phyloP scores from a whole-genome alignment of 2,888 invertebrate genomes.

The Pycnomerus fuliginosus region DNA sequence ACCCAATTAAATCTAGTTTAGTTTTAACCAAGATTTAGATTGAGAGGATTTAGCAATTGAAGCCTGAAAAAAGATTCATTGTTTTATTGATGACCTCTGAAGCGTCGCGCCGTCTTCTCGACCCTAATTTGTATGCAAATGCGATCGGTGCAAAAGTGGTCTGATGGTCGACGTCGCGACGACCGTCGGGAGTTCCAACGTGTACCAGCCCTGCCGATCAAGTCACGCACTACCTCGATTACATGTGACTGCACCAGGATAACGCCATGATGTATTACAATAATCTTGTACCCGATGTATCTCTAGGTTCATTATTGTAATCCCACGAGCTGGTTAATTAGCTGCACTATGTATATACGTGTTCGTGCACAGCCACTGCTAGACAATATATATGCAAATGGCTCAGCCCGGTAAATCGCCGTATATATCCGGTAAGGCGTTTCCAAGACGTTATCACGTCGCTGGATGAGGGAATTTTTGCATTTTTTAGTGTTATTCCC shows the following conservation, averaged over 20 bases:
- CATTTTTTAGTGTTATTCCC: too few species aligned
- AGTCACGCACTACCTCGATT: background rate
- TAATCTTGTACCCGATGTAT: conserved; percentile 9
- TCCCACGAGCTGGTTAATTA: conserved; percentile 20
- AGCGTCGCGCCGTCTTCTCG: conserved; percentile 3
- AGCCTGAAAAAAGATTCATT: too few species aligned
- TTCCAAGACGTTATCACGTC: too few species aligned
- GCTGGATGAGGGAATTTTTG: too few species aligned
- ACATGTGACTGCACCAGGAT: background rate
- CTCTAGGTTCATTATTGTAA: conserved; percentile 20
- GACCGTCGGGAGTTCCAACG: conserved; percentile 10
- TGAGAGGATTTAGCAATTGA: too few species aligned
- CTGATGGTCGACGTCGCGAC: conserved; percentile 8
- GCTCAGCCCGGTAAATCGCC: conserved; percentile 6
- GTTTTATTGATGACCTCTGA: too few species aligned
- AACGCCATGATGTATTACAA: background rate
- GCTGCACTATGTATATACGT: conserved; percentile 17
- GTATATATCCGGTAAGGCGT: too few species aligned
- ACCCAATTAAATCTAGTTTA: too few species aligned
- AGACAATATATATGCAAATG: conserved; percentile 15
- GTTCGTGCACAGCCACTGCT: conserved; percentile 15
- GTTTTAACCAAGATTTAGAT: too few species aligned
- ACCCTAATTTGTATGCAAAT: conserved; percentile 17
- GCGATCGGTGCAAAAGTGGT: conserved; percentile 3
- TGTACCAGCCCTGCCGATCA: conserved; percentile 4